Base-by-base conservation (phyloP, 2,888 invertebrate genomes). In the Matsumyia berberina region DNA sequence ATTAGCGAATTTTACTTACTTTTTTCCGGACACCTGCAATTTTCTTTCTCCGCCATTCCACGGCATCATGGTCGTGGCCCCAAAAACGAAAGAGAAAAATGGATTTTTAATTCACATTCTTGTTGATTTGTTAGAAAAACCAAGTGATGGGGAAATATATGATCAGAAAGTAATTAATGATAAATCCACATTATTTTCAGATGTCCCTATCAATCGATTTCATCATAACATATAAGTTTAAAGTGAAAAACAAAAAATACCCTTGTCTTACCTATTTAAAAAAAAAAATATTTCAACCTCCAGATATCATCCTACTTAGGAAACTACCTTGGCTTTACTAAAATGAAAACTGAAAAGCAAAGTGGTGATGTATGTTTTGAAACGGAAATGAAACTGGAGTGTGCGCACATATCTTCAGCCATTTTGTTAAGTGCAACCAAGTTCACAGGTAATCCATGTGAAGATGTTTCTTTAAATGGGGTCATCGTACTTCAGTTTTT, bases 181-280 rank as follows among this genome's bases (percentile, higher is more conserved):
- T 70, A 70, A 70, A 70, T 70, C 70, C 0, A 72, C 86, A 87
- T 83, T 46, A 7, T 46, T 87, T 42, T 87, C 86, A 87, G 87
- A 77, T 87, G 87, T 87, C 87, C 87, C 87, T 87, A 87, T 87
- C 86, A 53, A 64, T 39, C 37, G 9, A 7, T 73, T 24, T 87
- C 87, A 86, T 87, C 86, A 86, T 67, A 8, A 31, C 12, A 58
- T 15, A 29, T 51, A 12, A 31, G 11, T n/a, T 31, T 15, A 9
- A 4, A 24, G 24, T 24, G 1, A 8, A 7, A 51, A 15, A n/a
- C n/a, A n/a, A 31, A 29, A 12, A 29, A 12, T 2, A 53, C 29
- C 8, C 31, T 39, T n/a, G 6, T 24, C 57, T 57, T 57, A 57
- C 57, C 57, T 57, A 4, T 19, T 35, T n/a, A n/a, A n/a, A n/a